Base-by-base conservation (phyloP, 2,113 vertebrate genomes). In the Probosciger aterrimus region DNA sequence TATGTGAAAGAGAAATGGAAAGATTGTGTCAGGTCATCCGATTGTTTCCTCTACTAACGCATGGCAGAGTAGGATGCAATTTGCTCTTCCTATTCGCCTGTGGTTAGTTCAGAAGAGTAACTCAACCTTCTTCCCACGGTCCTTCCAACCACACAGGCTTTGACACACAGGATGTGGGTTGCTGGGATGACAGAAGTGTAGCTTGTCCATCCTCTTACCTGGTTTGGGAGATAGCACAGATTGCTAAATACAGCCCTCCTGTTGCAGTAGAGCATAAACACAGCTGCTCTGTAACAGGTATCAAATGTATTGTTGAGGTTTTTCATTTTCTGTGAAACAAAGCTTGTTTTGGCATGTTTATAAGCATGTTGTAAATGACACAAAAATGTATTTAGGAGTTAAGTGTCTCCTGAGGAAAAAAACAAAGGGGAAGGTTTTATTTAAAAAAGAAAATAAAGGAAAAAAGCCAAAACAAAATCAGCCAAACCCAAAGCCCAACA, bases 391-490 rank as follows among this genome's bases (percentile, higher is more conserved):
- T 67, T 80, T 20, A 70, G 79, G 49, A 83, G 11, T 79, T 74
- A 74, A 83, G 67, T 65, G 28, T 71, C 68, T 81, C 35, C 39
- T 71, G 82, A 80, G 68, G 60, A 39, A 52, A 87, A 95, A 88
- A 4, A 4, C 25, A 88, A 60, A 74, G 37, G 37, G 25, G n/a
- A 93, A 90, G 5, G 11, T 87, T 96, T 78, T n/a, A 46, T 91
- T 96, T 93, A 69, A 92, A 96, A 96, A 47, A 89, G 10, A 93
- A 88, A 37, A 30, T n/a, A 33, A 37, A 39, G 20, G 44, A 6
- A 5, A 13, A 39, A 71, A 53, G 9, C 4, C 19, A 22, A 33
- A 57, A 22, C 33, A 59, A n/a, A 24, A 35, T 35, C 57, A 23
- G 33, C 33, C 33, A 23, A 57, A 22, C 55, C 33, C 33, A 59